A percentile compares a stretch with the other conserved stretches of the same genome.
Conservation (phyloP, 2,888 invertebrate species). For the Tipula helvola region DNA sequence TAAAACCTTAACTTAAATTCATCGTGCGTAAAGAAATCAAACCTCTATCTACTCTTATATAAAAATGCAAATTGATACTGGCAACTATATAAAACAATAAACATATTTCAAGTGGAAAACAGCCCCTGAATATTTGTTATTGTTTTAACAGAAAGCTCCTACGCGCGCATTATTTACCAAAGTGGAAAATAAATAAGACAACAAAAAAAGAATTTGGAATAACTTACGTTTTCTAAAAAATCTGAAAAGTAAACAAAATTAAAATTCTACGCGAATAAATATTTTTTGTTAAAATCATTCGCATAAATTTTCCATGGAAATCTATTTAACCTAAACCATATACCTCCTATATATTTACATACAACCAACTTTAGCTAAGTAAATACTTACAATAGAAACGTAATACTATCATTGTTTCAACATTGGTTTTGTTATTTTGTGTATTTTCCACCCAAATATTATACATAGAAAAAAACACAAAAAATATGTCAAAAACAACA, state of each 20-base stretch:
- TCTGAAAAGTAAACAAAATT: neutral
- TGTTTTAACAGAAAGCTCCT: neutral
- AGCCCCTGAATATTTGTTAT: neutral
- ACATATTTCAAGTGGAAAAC: neutral
- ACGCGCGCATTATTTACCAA: neutral
- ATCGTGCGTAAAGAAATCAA: too few species aligned
- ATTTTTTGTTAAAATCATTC: neutral
- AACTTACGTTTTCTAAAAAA: neutral
- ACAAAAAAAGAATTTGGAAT: neutral
- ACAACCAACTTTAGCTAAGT: neutral
- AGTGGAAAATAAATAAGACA: neutral
- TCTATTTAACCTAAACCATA: neutral
- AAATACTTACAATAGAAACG: neutral
- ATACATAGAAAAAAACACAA: too few species aligned
- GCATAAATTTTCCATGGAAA: neutral
- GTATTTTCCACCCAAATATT: too few species aligned
- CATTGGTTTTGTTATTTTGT: too few species aligned
- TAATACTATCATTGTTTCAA: too few species aligned
- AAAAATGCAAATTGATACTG: too few species aligned
- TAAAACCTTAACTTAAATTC: too few species aligned
- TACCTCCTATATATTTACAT: neutral
- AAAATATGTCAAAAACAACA: neutral
- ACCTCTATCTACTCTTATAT: too few species aligned
- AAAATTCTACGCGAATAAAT: neutral
- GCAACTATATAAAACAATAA: too few species aligned